A percentile compares a stretch with the other conserved stretches of the same genome.
Conservation (phyloP, 2,888 invertebrate genomes). For the Galeopsomyia nigrocyanea region DNA sequence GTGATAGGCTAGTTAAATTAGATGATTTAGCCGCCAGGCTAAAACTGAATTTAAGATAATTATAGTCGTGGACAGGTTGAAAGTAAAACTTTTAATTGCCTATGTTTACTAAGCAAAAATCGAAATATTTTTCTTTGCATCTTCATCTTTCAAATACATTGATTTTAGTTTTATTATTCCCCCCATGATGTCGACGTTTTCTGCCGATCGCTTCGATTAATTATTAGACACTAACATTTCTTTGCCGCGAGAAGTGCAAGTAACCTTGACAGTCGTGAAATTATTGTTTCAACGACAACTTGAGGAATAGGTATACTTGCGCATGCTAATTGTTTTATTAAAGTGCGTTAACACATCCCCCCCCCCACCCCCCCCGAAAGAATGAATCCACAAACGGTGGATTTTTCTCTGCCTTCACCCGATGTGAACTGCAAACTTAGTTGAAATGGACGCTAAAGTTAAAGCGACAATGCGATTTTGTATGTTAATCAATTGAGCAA, state of each 20-base stretch:
- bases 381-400: background rate
- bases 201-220: background rate
- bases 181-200: background rate
- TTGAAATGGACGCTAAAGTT: background rate
- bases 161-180: slow-evolving; percentile 1
- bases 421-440: background rate
- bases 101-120: slow-evolving; percentile 1
- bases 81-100: slow-evolving; percentile 24
- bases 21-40: slow-evolving; percentile 9
- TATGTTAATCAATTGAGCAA: slow-evolving; percentile 20
- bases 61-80: slow-evolving; percentile 18
- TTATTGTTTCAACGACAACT: background rate
- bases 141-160: background rate
- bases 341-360: too few relatives aligned
- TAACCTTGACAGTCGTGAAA: background rate
- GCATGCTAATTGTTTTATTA: background rate
- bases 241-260: background rate
- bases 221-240: background rate
- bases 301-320: background rate
- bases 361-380: background rate
- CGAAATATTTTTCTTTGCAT: background rate
- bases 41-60: slow-evolving; percentile 1
- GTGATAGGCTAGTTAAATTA: slow-evolving; percentile 8
- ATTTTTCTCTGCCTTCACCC: slow-evolving; percentile 3
- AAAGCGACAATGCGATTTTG: slow-evolving; percentile 1